Evolutionary conservation across 1,140 invertebrate species (phyloP).

Genomic region (Drosophila dunni): DNA sequence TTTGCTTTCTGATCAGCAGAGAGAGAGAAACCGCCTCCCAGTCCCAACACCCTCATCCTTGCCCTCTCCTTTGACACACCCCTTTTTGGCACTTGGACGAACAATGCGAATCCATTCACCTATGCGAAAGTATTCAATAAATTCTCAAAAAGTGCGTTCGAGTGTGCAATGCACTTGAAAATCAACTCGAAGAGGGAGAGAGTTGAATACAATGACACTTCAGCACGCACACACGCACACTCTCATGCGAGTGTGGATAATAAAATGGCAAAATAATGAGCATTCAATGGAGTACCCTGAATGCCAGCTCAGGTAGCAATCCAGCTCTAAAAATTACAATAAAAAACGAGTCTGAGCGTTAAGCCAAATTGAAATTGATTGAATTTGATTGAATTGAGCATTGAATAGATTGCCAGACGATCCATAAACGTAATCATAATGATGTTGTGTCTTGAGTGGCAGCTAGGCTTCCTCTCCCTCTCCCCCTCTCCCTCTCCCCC

Average conservation of each 20-base stretch:
- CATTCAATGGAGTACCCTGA: conserved; percentile 61
- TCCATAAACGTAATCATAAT: conserved; percentile 26
- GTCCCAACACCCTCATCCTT: neutral
- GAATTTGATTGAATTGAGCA: conserved; percentile 49
- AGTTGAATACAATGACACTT: conserved; percentile 48
- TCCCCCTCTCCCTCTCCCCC: neutral
- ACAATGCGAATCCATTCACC: conserved; percentile 45
- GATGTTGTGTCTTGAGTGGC: conserved; percentile 13
- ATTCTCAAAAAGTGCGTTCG: conserved; percentile 53
- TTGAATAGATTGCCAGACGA: conserved; percentile 36
- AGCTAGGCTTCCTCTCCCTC: neutral
- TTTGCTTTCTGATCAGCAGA: neutral
- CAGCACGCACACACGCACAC: conserved; percentile 62
- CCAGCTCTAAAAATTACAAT: neutral
- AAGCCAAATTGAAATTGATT: conserved; percentile 54
- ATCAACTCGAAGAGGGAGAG: neutral
- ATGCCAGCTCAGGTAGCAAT: conserved; percentile 54
- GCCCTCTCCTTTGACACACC: conserved; percentile 35
- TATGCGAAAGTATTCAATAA: conserved; percentile 38
- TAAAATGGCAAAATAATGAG: conserved; percentile 80
- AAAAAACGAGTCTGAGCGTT: conserved; percentile 30
- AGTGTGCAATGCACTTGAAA: conserved; percentile 51
- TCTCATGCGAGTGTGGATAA: conserved; percentile 24
- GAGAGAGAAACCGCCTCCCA: neutral
- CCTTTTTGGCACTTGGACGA: conserved; percentile 55